These are phyloP conservation scores for Phataginus tricuspis DNA, from an alignment of 2,797 vertebrate genomes.

Conservation along the genomic window DNA sequence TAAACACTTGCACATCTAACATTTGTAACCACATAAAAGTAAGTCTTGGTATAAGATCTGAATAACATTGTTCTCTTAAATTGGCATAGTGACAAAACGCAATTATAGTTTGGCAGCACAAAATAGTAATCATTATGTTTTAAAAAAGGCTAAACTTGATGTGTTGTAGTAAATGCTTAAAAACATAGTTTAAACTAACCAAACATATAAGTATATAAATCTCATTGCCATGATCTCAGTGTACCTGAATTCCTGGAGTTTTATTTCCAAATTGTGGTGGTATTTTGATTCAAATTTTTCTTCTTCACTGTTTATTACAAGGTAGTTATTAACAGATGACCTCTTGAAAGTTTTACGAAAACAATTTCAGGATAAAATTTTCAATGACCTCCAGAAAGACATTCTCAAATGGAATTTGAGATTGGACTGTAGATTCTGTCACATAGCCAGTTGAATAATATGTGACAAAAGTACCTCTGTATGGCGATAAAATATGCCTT, in stretches of 20 bases:
- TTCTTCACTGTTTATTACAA: neutral
- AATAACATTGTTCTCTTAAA: neutral
- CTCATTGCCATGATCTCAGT: neutral
- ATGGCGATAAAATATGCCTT: neutral
- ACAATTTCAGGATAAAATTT: constrained; percentile 26
- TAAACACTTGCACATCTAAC: neutral
- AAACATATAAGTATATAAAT: neutral
- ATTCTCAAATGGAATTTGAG: neutral
- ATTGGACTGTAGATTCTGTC: neutral
- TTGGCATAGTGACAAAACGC: neutral
- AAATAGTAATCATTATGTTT: neutral
- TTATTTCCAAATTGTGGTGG: neutral
- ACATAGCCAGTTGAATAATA: neutral
- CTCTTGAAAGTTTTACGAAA: constrained; percentile 1
- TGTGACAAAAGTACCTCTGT: neutral
- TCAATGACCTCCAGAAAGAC: constrained; percentile 9
- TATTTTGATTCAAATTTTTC: neutral
- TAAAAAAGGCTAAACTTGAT: neutral
- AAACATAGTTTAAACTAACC: neutral
- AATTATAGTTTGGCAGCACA: neutral
- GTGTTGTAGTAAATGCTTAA: neutral
- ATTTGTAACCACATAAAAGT: neutral
- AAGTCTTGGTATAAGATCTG: neutral
- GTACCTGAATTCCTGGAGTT: neutral
- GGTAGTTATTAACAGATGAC: neutral